Evolutionary conservation across 1,140 invertebrate species (phyloP).

Genomic region (Leptoteleia sp.): DNA sequence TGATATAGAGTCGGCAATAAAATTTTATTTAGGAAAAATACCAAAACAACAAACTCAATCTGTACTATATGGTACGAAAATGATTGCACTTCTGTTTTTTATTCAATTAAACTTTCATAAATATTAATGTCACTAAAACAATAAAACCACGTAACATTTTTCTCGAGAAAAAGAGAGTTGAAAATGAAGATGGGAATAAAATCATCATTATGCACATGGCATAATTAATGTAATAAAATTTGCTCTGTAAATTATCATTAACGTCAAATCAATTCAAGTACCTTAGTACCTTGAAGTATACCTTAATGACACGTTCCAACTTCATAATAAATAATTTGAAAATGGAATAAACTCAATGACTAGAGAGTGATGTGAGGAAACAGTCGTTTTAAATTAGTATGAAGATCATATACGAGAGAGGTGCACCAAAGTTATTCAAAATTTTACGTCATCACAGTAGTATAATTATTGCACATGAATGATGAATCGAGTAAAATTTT

Average conservation of each 20-base stretch:
- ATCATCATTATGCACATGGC: not conserved
- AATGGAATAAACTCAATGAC: slow-evolving; percentile 3
- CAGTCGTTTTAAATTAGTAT: slow-evolving; percentile 17
- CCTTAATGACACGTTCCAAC: slow-evolving; percentile 18
- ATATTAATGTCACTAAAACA: not conserved
- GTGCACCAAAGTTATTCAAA: slow-evolving; percentile 9
- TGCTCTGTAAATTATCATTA: slow-evolving; percentile 37
- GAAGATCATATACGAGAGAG: slow-evolving; percentile 12
- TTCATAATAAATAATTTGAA: slow-evolving; percentile 4
- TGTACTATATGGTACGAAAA: slow-evolving; percentile 18
- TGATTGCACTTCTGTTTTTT: slow-evolving; percentile 43
- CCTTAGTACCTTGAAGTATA: slow-evolving; percentile 14
- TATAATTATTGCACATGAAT: slow-evolving; percentile 34
- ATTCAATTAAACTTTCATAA: too few species aligned
- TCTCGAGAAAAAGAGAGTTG: too few species aligned
- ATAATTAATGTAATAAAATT: slow-evolving; percentile 16
- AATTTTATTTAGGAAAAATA: slow-evolving; percentile 5
- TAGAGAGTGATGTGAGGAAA: slow-evolving; percentile 14
- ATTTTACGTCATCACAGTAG: slow-evolving; percentile 26
- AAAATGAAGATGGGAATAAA: slow-evolving; percentile 42
- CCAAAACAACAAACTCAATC: slow-evolving; percentile 17
- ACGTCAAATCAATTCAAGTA: slow-evolving; percentile 31
- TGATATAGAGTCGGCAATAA: slow-evolving; percentile 40
- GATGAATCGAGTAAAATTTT: slow-evolving; percentile 18
- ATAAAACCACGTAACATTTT: slow-evolving; percentile 3